These are phyloP conservation scores for Brenthis hecate DNA, from an alignment of 2,888 invertebrate species.

Conservation along the genomic window DNA sequence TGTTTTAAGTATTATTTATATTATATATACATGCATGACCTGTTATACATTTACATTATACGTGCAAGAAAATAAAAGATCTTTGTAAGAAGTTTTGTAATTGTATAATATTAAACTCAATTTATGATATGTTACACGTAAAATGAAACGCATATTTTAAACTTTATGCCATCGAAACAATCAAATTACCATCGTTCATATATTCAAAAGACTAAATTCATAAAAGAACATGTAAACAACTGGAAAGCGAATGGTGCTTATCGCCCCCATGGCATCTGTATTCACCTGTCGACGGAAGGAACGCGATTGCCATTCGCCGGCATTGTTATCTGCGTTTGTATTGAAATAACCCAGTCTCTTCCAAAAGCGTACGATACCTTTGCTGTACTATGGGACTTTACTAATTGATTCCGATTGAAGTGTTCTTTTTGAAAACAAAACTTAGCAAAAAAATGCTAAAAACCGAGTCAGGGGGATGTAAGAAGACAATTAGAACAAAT, in stretches of 20 bases:
- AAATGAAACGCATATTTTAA: too few relatives aligned
- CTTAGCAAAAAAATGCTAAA: too few relatives aligned
- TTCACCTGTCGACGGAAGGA: constrained; percentile 33
- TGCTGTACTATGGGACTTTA: neutral
- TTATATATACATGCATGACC: neutral
- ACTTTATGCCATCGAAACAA: neutral
- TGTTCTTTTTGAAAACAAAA: too few relatives aligned
- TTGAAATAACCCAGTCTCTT: constrained; percentile 20
- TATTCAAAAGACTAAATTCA: neutral
- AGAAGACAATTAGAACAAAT: too few relatives aligned
- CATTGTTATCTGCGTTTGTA: constrained; percentile 27
- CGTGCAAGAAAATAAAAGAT: too few relatives aligned
- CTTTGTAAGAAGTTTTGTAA: too few relatives aligned
- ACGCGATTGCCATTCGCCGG: constrained; percentile 23
- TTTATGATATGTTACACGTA: too few relatives aligned
- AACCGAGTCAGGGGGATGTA: too few relatives aligned
- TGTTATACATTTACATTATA: too few relatives aligned
- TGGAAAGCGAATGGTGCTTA: constrained; percentile 28
- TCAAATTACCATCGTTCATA: neutral
- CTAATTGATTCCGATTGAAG: neutral
- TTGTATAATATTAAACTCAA: too few relatives aligned
- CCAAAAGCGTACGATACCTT: neutral
- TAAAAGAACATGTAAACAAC: constrained; percentile 26
- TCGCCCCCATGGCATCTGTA: constrained; percentile 30
- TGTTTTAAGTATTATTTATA: neutral